Conservation (phyloP, 2,113 vertebrate species). For the Pterophyllum scalare region DNA sequence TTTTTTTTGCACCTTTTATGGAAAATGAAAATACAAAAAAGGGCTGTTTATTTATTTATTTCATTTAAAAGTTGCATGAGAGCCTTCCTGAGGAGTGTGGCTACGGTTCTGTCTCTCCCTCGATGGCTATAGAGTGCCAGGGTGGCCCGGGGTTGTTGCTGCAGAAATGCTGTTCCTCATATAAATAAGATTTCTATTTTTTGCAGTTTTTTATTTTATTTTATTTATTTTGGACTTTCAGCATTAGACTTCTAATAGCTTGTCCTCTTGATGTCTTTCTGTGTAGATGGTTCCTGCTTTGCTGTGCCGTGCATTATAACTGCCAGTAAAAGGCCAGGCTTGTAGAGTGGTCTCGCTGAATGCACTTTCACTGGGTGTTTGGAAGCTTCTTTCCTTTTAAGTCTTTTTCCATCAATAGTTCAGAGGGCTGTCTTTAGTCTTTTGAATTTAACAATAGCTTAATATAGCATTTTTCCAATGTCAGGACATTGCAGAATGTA, state of each 20-base stretch:
- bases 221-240: slow-evolving; percentile 33
- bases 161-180: slow-evolving; percentile 31
- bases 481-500: slow-evolving; percentile 16
- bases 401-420: slow-evolving; percentile 63
- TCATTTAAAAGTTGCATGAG: slow-evolving; percentile 68
- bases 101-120: slow-evolving; percentile 30
- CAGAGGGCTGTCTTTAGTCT: slow-evolving; percentile 26
- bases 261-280: slow-evolving; percentile 46
- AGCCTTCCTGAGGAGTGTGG: slow-evolving; percentile 24
- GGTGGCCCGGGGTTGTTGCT: slow-evolving; percentile 16
- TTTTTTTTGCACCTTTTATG: slow-evolving; percentile 57
- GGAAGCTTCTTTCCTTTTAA: slow-evolving; percentile 53
- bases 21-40: slow-evolving; percentile 48
- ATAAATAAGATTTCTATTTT: slow-evolving; percentile 61
- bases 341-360: slow-evolving; percentile 52
- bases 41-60: slow-evolving; percentile 72
- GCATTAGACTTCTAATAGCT: slow-evolving; percentile 60
- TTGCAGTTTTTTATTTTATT: slow-evolving; percentile 18
- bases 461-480: slow-evolving; percentile 46
- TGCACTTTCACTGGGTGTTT: slow-evolving; percentile 65
- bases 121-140: slow-evolving; percentile 50
- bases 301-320: slow-evolving; percentile 24
- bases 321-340: slow-evolving; percentile 46
- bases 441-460: slow-evolving; percentile 45
- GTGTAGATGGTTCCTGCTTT: slow-evolving; percentile 15